Percentiles rank a stretch among this genome's conserved stretches.
These are phyloP conservation scores for Dolichopus griseipennis DNA, from an alignment of 2,888 invertebrate species.

Conservation along the genomic window DNA sequence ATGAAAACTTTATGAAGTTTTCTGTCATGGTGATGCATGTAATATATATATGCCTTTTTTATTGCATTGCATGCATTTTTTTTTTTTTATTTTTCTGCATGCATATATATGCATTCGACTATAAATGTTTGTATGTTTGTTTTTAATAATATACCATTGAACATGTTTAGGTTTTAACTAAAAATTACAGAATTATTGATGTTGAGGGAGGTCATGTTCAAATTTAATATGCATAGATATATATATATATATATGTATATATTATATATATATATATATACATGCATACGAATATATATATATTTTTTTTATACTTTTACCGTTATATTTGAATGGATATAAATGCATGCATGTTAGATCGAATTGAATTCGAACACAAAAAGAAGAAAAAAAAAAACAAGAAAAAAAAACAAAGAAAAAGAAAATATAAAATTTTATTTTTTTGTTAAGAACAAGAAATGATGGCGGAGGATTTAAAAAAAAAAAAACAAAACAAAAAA, in stretches of 20 bases:
- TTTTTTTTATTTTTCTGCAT: background rate
- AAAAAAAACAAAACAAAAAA: background rate
- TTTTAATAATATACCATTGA: background rate
- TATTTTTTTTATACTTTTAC: background rate
- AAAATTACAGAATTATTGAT: background rate
- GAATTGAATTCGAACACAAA: too few relatives aligned
- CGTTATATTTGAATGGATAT: too few relatives aligned
- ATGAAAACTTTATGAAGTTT: slow-evolving; percentile 4
- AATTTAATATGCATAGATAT: background rate
- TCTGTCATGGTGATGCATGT: slow-evolving; percentile 3
- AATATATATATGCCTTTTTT: background rate
- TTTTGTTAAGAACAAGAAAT: background rate
- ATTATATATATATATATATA: background rate
- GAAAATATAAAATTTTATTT: background rate
- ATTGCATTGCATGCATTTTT: background rate
- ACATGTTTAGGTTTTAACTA: slow-evolving; percentile 3
- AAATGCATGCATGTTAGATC: too few relatives aligned
- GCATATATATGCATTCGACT: background rate
- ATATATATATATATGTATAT: too few relatives aligned
- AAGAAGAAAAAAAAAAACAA: too few relatives aligned
- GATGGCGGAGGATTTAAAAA: background rate
- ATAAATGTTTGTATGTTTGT: background rate
- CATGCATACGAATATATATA: background rate
- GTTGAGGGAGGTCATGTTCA: background rate
- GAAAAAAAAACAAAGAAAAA: too few relatives aligned